Percentiles rank a stretch among this genome's conserved stretches.
These are phyloP conservation scores for Semotilus atromaculatus DNA, from an alignment of 2,797 vertebrate genomes.

Conservation along the genomic window DNA sequence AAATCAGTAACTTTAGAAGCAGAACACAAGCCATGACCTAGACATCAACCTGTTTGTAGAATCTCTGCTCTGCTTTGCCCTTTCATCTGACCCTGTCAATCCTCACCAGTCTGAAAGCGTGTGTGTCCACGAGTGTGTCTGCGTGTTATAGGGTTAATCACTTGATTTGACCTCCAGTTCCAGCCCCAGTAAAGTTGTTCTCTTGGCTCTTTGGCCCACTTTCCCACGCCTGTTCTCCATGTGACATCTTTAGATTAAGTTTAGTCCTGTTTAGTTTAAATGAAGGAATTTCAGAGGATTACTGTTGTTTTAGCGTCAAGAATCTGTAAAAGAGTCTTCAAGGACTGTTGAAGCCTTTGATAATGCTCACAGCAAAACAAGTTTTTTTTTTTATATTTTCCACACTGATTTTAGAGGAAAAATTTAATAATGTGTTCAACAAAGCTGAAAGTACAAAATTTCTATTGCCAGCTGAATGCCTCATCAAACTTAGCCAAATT, in stretches of 20 bases:
- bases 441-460: not conserved
- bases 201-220: not conserved
- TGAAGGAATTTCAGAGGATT: not conserved
- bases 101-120: not conserved
- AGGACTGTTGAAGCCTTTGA: not conserved
- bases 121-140: slow-evolving; percentile 24
- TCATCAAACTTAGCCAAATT: not conserved
- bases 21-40: not conserved
- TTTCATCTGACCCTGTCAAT: slow-evolving; percentile 14
- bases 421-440: not conserved
- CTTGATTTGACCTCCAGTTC: slow-evolving; percentile 17
- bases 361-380: not conserved
- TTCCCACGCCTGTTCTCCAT: not conserved
- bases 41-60: slow-evolving; percentile 12
- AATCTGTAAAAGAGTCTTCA: not conserved
- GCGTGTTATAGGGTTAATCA: slow-evolving; percentile 32
- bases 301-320: not conserved
- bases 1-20: not conserved
- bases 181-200: slow-evolving; percentile 19
- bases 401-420: not conserved
- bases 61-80: slow-evolving; percentile 4
- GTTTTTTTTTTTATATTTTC: not conserved
- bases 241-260: not conserved
- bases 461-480: not conserved
- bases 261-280: not conserved